Evolutionary conservation across 1,140 invertebrate genomes (phyloP), one percentile per base, ranked within the genome.

Genomic region (Anoplophora glabripennis): DNA sequence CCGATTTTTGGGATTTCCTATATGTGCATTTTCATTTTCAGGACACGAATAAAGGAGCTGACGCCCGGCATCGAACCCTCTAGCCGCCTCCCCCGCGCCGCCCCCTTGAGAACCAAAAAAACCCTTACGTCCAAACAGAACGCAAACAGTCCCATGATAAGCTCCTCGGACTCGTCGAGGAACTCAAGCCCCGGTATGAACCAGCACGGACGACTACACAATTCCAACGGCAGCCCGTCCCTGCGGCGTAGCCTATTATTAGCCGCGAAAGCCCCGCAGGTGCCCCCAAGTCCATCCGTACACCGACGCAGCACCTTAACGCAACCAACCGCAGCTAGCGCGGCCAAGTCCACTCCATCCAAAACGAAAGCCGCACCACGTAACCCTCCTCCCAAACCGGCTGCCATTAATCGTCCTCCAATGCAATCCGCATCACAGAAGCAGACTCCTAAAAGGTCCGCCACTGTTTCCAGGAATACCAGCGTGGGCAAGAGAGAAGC

Each of bases 121-220:
- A 59, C 34, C 70, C 75, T 58, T 14, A 55, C 38, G 0, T 56
- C 72, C 71, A 66, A 65, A 73, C 47, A 68, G 71, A 59, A 67
- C 78, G 69, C 73, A 77, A 76, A 53, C 47, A 75, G 48, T 63
- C 72, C 56, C 70, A 79, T 78, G 69, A 80, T 80, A 63, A 84
- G 77, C 59, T 85, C 79, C 11, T 86, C 76, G 35, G 83, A 81
- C 70, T 86, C 85, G 0, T 84, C 83, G 3, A 72, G 85, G 44
- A 86, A 83, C 44, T 86, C 85, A 0, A 86, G 85, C 70, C 86
- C 86, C 9, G 85, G 84, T 0, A 79, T 84, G 66, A 81, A 81
- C 48, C 78, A 82, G 65, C 72, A 10, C 72, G 77, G n/a, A 75
- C 76, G 18, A 75, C 74, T 48, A 48, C 71, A 37, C 28, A 74